Evolutionary conservation across 2,888 invertebrate species (phyloP).

Genomic region (Micropterix aruncella): DNA sequence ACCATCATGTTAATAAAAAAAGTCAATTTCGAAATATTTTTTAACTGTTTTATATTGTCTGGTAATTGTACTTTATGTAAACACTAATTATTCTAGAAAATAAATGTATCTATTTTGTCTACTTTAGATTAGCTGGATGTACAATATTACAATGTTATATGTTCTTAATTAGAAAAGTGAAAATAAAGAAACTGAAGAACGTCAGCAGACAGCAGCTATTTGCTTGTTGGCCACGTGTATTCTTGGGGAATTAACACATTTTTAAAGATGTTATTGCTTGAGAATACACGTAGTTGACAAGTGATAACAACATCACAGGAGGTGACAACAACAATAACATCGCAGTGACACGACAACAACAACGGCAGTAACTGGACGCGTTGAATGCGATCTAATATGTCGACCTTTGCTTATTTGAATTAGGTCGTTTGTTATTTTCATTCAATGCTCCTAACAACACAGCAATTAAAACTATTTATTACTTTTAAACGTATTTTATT

Average conservation of each 20-base stretch:
- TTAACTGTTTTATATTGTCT: too few species aligned
- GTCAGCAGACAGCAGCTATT: slow-evolving; percentile 10
- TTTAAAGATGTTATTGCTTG: slow-evolving; percentile 96
- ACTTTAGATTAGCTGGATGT: too few species aligned
- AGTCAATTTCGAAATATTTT: too few species aligned
- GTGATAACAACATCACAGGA: slow-evolving; percentile 33
- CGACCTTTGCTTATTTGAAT: neutral
- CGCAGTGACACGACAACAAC: neutral
- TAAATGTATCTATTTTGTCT: too few species aligned
- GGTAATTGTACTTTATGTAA: too few species aligned
- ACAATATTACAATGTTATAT: too few species aligned
- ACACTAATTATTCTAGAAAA: too few species aligned
- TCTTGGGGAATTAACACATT: slow-evolving; percentile 98
- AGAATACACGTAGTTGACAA: slow-evolving; percentile 98
- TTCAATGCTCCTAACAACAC: neutral
- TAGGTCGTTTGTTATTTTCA: neutral
- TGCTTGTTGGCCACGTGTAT: slow-evolving; percentile 92
- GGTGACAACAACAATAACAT: slow-evolving; percentile 1
- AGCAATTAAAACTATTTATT: too few species aligned
- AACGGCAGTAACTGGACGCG: slow-evolving; percentile 5
- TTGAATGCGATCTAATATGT: slow-evolving; percentile 3
- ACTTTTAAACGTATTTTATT: too few species aligned
- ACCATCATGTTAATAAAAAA: too few species aligned
- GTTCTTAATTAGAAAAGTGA: neutral
- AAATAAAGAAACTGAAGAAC: neutral